A percentile compares a stretch with the other conserved stretches of the same genome.
These are phyloP conservation scores for Lasioglossum calceatum DNA, from an alignment of 2,888 invertebrate genomes.

Conservation along the genomic window DNA sequence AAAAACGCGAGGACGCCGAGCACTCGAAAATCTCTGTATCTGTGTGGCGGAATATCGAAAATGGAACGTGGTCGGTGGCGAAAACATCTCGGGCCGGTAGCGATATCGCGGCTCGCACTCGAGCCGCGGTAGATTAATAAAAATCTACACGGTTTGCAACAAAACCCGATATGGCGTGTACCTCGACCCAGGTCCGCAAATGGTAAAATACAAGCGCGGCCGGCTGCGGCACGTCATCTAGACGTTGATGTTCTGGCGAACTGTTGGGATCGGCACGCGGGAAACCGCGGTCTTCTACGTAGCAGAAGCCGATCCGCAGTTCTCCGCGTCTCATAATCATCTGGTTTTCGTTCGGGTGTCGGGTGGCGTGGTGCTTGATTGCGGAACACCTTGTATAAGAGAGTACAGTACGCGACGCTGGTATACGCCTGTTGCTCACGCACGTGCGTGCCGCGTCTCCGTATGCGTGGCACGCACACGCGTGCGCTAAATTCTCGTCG, in stretches of 20 bases:
- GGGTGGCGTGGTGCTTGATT: neutral
- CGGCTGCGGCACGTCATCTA: neutral
- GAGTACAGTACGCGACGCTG: neutral
- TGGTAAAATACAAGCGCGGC: slow-evolving; percentile 5
- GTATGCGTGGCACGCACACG: slow-evolving; percentile 64
- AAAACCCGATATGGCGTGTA: slow-evolving; percentile 3
- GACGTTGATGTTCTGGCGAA: neutral
- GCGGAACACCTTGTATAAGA: slow-evolving; percentile 1
- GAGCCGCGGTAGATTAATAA: neutral
- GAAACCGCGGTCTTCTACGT: neutral
- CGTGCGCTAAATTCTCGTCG: slow-evolving; percentile 60
- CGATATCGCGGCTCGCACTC: neutral
- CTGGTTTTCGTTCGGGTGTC: neutral
- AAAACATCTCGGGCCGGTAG: neutral
- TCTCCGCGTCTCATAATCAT: neutral
- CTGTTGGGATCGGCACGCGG: neutral
- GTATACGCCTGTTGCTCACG: slow-evolving; percentile 46
- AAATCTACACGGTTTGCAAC: neutral
- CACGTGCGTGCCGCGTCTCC: slow-evolving; percentile 46
- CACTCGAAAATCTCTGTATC: neutral
- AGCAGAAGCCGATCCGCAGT: neutral
- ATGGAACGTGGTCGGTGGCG: neutral
- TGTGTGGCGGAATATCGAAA: neutral
- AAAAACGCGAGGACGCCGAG: neutral
- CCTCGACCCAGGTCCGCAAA: slow-evolving; percentile 3